phyloP scores from a whole-genome alignment of 2,888 invertebrate species.

The Zaprionus bogoriensis region DNA sequence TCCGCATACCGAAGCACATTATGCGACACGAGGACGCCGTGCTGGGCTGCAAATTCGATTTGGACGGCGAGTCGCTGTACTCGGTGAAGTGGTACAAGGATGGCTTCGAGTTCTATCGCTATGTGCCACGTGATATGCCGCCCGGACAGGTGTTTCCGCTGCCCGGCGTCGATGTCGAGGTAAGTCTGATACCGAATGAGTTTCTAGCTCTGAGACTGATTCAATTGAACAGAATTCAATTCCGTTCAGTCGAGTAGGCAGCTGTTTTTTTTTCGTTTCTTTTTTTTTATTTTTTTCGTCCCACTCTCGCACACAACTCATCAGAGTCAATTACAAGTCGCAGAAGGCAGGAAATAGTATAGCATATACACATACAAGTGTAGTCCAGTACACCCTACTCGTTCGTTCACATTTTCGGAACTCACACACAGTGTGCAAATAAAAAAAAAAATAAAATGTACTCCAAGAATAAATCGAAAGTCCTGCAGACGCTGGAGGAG shows the following conservation, averaged over 20 bases:
- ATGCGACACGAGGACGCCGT: slow-evolving; percentile 90
- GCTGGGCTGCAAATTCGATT: slow-evolving; percentile 91
- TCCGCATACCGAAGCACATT: slow-evolving; percentile 92
- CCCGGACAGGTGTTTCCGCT: slow-evolving; percentile 90
- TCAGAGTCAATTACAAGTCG: slow-evolving; percentile 35
- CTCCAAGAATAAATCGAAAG: slow-evolving; percentile 59
- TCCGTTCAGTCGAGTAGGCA: slow-evolving; percentile 32
- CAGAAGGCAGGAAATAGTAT: slow-evolving; percentile 20
- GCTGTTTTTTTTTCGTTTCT: neutral
- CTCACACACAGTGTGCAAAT: slow-evolving; percentile 7
- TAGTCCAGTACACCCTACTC: slow-evolving; percentile 3
- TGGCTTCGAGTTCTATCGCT: slow-evolving; percentile 94
- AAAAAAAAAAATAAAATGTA: too few relatives aligned
- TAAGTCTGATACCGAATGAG: slow-evolving; percentile 84
- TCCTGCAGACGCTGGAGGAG: slow-evolving; percentile 50
- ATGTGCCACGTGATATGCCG: slow-evolving; percentile 91
- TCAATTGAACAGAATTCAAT: slow-evolving; percentile 13
- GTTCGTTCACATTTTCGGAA: slow-evolving; percentile 32
- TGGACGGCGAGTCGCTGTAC: slow-evolving; percentile 92
- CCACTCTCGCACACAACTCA: neutral
- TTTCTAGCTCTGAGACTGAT: neutral
- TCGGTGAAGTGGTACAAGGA: slow-evolving; percentile 97
- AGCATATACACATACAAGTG: too few relatives aligned
- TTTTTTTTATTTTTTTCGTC: neutral
- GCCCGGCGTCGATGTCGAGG: slow-evolving; percentile 93